Conservation (phyloP, 2,113 vertebrate genomes). For the Onychostoma macrolepis region DNA sequence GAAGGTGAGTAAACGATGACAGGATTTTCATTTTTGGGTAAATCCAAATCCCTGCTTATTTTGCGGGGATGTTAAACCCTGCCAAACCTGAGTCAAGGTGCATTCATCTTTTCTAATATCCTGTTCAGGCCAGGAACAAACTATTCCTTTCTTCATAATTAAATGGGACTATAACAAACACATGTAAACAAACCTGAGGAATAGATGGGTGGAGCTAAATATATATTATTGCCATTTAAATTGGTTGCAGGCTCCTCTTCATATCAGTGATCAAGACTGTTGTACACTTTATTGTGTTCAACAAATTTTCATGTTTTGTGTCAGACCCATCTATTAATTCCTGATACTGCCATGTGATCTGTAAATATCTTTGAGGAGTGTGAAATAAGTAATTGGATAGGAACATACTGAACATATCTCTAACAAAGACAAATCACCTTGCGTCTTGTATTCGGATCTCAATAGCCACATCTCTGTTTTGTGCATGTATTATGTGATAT, state of each 20-base stretch:
- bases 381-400: conserved; percentile 49
- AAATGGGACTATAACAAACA: neutral
- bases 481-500: conserved; percentile 36
- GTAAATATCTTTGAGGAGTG: conserved; percentile 20
- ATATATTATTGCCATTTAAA: neutral
- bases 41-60: neutral
- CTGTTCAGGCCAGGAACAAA: neutral
- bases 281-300: no score
- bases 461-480: neutral
- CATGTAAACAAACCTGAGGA: neutral
- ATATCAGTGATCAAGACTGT: neutral
- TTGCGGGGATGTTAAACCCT: neutral
- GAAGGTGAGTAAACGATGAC: neutral
- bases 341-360: neutral
- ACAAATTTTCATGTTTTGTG: neutral
- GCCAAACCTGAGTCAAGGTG: neutral
- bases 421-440: conserved; percentile 41
- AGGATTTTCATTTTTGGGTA: neutral
- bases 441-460: conserved; percentile 20
- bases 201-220: neutral
- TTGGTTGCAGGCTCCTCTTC: neutral
- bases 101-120: neutral
- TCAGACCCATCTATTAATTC: neutral
- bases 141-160: neutral
- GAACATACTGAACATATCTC: conserved; percentile 51